These are phyloP conservation scores for Penelope pileata DNA, from an alignment of 2,113 vertebrate species.

Conservation along the genomic window DNA sequence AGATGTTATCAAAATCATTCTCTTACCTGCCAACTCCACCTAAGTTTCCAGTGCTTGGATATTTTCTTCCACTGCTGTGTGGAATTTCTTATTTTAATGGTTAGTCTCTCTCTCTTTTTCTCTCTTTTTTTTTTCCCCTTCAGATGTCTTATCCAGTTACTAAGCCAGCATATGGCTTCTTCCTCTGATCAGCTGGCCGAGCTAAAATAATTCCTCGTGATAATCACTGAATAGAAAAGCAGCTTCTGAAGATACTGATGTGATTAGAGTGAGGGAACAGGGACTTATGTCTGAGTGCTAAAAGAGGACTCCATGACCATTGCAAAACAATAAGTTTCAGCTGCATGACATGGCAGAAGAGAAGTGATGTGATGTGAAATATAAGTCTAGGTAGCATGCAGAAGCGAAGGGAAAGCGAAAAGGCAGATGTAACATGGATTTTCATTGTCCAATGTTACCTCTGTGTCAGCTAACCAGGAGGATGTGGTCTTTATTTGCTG, in stretches of 20 bases:
- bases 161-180: neutral
- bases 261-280: neutral
- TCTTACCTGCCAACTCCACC: constrained; percentile 11
- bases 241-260: neutral
- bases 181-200: neutral
- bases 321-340: neutral
- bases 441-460: neutral
- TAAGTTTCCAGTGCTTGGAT: constrained; percentile 9
- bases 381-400: neutral
- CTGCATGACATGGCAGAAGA: neutral
- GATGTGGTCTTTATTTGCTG: neutral
- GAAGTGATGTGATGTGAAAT: neutral
- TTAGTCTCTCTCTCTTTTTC: neutral
- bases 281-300: neutral
- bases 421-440: neutral
- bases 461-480: neutral
- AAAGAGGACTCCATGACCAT: constrained; percentile 5
- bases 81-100: constrained; percentile 13
- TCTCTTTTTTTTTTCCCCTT: neutral
- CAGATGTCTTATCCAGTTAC: neutral
- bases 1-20: constrained; percentile 50
- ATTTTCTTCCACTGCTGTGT: constrained; percentile 13
- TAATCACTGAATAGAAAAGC: neutral
- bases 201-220: neutral
- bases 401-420: neutral